Evolutionary conservation across 2,113 vertebrate species (phyloP), one percentile per base, ranked within the genome.

Genomic region (Numenius arquata): DNA sequence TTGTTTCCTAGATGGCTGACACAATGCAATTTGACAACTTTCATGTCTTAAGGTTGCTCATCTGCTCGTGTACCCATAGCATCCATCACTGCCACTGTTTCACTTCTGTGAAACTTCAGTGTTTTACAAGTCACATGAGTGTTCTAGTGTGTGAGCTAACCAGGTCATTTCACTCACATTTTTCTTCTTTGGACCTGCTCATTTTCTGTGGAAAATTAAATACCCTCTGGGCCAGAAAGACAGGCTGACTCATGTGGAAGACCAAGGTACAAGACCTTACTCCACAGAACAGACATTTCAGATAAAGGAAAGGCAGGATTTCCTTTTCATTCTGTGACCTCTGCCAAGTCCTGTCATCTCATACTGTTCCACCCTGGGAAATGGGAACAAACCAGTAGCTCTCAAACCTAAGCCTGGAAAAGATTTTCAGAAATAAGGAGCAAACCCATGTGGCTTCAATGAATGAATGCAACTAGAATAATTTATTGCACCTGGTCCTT

Each of bases 21-120:
- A 50, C 38, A 26, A 32, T 26, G 41, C 7, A 74, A 10, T 67
- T 63, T 50, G 10, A 45, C 30, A 3, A 4, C 21, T 7, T 47
- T n/a, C 7, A 26, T 17, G 3, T 43, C 36, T 70, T 65, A 17
- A 45, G 21, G 2, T 11, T 76, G 34, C 9, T 48, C 8, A 27
- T 26, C 50, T 71, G 5, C 59, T 63, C 0, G 0, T 20, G 20
- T 43, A 48, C 30, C 36, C 6, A 0, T 1, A 18, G 15, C 15
- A 15, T 65, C 25, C 25, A 40, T 18, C 36, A 5, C 19, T 66
- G 36, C 34, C 1, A 1, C 14, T 11, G 34, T 62, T 86, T 66
- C 25, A 8, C 34, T 76, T 47, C 11, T 25, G 34, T 68, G 25
- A 65, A 83, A 56, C 30, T 30, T 50, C 5, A 4, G 8, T 75